These are phyloP conservation scores for Drosophila macrothrix DNA, from an alignment of 2,888 invertebrate species.

Conservation along the genomic window DNA sequence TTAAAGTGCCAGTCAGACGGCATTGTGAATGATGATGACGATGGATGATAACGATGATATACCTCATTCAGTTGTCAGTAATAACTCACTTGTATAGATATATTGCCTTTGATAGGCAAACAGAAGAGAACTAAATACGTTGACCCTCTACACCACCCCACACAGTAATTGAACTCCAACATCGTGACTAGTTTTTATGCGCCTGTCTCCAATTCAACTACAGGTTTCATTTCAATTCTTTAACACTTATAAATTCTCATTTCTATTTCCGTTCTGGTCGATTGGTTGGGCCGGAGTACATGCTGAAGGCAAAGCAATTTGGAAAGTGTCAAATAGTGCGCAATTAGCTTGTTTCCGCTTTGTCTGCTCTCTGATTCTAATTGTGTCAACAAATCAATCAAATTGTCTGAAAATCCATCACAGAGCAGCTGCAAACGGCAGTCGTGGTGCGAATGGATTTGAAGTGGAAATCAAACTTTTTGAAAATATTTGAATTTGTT, in stretches of 20 bases:
- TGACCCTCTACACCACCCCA: slow-evolving; percentile 1
- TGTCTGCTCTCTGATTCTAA: slow-evolving; percentile 15
- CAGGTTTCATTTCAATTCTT: slow-evolving; percentile 7
- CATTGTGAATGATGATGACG: slow-evolving; percentile 41
- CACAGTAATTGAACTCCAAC: neutral
- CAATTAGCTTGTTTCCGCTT: slow-evolving; percentile 64
- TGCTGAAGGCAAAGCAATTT: slow-evolving; percentile 50
- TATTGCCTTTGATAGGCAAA: slow-evolving; percentile 60
- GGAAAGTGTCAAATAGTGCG: slow-evolving; percentile 65
- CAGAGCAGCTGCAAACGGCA: slow-evolving; percentile 30
- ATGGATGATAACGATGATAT: slow-evolving; percentile 46
- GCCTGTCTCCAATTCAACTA: slow-evolving; percentile 13
- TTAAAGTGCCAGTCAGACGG: slow-evolving; percentile 36
- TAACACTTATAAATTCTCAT: slow-evolving; percentile 7
- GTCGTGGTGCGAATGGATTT: slow-evolving; percentile 30
- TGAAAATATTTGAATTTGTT: slow-evolving; percentile 67
- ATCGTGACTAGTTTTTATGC: slow-evolving; percentile 40
- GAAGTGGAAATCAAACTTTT: slow-evolving; percentile 65
- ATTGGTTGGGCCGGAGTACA: slow-evolving; percentile 1
- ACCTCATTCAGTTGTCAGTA: slow-evolving; percentile 72
- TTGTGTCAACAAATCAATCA: slow-evolving; percentile 76
- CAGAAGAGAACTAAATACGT: slow-evolving; percentile 30
- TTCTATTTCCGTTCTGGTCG: neutral
- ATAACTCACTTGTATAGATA: slow-evolving; percentile 75
- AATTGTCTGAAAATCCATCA: slow-evolving; percentile 72